A percentile compares a stretch with the other conserved stretches of the same genome.
phyloP scores from a whole-genome alignment of 2,113 vertebrate species.

The Burhinus oedicnemus region DNA sequence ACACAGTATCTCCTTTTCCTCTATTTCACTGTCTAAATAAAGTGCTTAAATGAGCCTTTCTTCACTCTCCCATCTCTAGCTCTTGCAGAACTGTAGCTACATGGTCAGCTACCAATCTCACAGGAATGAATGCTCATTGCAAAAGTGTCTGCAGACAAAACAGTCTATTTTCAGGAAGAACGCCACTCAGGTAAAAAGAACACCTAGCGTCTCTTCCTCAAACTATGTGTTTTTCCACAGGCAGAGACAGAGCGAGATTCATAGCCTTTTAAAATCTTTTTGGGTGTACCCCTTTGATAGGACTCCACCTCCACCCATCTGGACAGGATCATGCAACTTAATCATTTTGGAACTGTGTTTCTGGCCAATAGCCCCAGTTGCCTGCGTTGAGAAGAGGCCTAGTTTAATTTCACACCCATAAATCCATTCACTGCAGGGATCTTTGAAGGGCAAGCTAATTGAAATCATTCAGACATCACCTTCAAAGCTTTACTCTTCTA shows the following conservation, averaged over 20 bases:
- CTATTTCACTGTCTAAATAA: neutral
- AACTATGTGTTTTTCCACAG: neutral
- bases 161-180: neutral
- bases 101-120: neutral
- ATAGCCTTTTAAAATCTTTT: neutral
- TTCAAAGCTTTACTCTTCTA: neutral
- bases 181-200: fast-evolving
- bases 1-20: neutral
- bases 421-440: neutral
- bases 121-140: neutral
- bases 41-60: neutral
- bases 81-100: neutral
- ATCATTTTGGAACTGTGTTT: neutral
- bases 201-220: neutral
- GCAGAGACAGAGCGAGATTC: neutral
- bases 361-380: neutral
- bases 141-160: neutral
- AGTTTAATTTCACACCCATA: neutral
- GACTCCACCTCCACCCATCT: neutral
- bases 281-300: neutral
- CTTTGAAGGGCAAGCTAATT: neutral
- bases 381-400: neutral
- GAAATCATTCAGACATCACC: neutral
- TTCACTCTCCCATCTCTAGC: neutral
- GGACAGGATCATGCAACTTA: neutral